phyloP scores from a whole-genome alignment of 2,113 vertebrate genomes.

The Promerops cafer region DNA sequence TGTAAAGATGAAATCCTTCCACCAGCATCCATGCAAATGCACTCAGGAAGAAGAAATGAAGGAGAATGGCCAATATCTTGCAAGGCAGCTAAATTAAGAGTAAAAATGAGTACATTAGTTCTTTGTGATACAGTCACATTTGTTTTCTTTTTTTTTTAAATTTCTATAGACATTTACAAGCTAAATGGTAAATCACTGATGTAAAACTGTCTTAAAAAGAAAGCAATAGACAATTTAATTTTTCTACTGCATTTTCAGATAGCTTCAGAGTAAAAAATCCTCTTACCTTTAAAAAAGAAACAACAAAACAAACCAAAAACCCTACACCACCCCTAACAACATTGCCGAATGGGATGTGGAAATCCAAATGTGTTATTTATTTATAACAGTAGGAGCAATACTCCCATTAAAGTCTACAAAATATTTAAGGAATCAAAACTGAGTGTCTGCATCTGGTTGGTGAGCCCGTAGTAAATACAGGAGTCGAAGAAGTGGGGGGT shows the following conservation, averaged over 20 bases:
- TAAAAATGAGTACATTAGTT: not conserved
- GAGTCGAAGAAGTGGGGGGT: not conserved
- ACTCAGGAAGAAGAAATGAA: slow-evolving; percentile 96
- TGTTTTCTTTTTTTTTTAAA: not conserved
- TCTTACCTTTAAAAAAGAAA: not conserved
- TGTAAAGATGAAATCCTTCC: slow-evolving; percentile 95
- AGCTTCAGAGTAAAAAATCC: not conserved
- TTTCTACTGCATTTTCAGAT: not conserved
- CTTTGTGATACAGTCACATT: not conserved
- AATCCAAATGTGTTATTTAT: not conserved
- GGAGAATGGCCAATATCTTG: slow-evolving; percentile 85
- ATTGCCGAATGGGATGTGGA: not conserved
- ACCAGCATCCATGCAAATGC: slow-evolving; percentile 97
- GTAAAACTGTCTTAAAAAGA: not conserved
- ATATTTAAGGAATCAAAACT: not conserved
- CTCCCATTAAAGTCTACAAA: not conserved
- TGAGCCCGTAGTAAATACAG: not conserved
- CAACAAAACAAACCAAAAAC: too few species aligned
- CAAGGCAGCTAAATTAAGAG: slow-evolving; percentile 78
- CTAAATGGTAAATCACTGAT: not conserved
- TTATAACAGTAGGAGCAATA: not conserved
- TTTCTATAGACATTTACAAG: not conserved
- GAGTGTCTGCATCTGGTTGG: not conserved
- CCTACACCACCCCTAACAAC: not conserved
- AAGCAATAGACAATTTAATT: not conserved